Evolutionary conservation across 2,888 invertebrate genomes (phyloP), one percentile per base, ranked within the genome.

Genomic region (Monopis laevigella): DNA sequence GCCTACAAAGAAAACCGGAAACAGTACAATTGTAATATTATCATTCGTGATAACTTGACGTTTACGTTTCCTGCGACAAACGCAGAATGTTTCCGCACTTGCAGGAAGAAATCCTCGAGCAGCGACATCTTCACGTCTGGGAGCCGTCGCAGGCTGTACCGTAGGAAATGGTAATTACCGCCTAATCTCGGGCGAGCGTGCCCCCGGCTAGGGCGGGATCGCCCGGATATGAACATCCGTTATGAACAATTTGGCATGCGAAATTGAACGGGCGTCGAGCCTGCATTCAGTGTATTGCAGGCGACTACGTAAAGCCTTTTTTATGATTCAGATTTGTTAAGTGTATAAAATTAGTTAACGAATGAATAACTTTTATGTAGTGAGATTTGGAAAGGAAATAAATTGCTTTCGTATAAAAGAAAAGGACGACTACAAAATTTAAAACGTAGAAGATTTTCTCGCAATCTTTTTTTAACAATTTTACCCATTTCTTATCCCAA

Each of bases 211-310:
- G 70, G 64, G 63, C 69, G 69, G 26, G 32, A 10, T 16, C 74
- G 73, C 74, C 87, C 89, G 90, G 89, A 90, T 89, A 89, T 90
- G 89, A 89, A 88, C 86, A 88, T 88, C 88, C 89, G 89, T 88
- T 88, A 86, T 87, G 88, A 88, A 89, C 88, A 88, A 88, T 89
- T 89, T 88, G 84, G 82, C 81, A 69, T 72, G 77, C 82, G 82
- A 84, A 84, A 85, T 84, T 84, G 84, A 82, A 84, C 82, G 62
- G 14, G 14, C 40, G 58, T 63, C 65, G 64, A 52, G 26, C 65
- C 61, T 64, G 71, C 65, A 74, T 73, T 71, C 70, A 73, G 57
- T 58, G 57, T 59, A 55, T 58, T 54, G 55, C 51, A 52, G 12
- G 14, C 10, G 12, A 39, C 26, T 28, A 40, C 36, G 36, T 21